A percentile compares a stretch with the other conserved stretches of the same genome.
Conservation (phyloP, 2,888 invertebrate genomes). For the Diogma glabrata region DNA sequence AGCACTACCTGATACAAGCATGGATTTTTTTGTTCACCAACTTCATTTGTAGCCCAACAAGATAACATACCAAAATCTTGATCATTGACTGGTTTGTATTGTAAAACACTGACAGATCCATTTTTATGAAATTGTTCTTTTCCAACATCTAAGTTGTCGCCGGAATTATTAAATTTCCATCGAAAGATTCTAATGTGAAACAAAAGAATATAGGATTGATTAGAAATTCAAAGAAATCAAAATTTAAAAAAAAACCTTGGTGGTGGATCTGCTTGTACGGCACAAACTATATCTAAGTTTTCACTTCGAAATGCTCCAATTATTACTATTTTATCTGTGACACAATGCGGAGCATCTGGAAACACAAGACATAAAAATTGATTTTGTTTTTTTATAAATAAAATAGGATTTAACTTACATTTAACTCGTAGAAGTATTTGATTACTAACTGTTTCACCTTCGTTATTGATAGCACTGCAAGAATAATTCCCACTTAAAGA, state of each 20-base stretch:
- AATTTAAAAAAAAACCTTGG: slow-evolving; percentile 37
- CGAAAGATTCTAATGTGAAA: slow-evolving; percentile 75
- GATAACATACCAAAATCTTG: slow-evolving; percentile 69
- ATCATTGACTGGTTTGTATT: slow-evolving; percentile 52
- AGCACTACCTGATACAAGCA: slow-evolving; percentile 75
- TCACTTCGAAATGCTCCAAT: slow-evolving; percentile 84
- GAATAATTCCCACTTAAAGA: slow-evolving; percentile 68
- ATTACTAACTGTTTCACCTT: slow-evolving; percentile 70
- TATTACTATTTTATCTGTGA: slow-evolving; percentile 60
- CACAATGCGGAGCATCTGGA: slow-evolving; percentile 76
- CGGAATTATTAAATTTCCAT: slow-evolving; percentile 92
- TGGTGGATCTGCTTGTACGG: slow-evolving; percentile 85
- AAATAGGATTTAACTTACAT: slow-evolving; percentile 46
- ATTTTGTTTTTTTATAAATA: too few relatives aligned
- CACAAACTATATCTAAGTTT: slow-evolving; percentile 74
- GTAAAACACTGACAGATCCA: slow-evolving; percentile 59
- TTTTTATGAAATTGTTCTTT: slow-evolving; percentile 67
- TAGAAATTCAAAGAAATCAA: neutral
- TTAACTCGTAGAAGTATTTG: slow-evolving; percentile 66
- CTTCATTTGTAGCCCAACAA: slow-evolving; percentile 65
- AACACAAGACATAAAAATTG: slow-evolving; percentile 18
- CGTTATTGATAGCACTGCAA: slow-evolving; percentile 67
- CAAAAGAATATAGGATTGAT: too few relatives aligned
- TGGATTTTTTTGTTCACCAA: slow-evolving; percentile 61
- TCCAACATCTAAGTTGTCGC: slow-evolving; percentile 74